phyloP scores from a whole-genome alignment of 2,797 vertebrate genomes.

The Epinephelus malabaricus region DNA sequence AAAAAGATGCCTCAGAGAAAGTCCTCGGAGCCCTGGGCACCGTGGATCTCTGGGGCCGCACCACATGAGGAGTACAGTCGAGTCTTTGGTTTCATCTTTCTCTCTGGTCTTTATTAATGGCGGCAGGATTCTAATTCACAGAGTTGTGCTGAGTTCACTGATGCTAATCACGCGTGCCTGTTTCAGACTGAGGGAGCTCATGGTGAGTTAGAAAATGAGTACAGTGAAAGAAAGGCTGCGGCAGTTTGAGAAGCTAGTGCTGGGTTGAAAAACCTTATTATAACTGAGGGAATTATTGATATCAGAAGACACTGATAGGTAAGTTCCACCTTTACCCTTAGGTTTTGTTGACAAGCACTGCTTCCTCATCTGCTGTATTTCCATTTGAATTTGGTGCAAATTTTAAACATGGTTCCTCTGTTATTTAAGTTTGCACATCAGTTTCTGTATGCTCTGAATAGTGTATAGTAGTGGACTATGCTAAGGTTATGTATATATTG shows the following conservation, averaged over 20 bases:
- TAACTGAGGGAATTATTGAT: constrained; percentile 58
- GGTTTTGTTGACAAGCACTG: not conserved
- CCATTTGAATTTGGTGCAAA: not conserved
- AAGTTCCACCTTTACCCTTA: not conserved
- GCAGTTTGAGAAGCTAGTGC: constrained; percentile 21
- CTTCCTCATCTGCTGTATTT: not conserved
- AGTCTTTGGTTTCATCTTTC: constrained; percentile 69
- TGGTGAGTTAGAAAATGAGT: not conserved
- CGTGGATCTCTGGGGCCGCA: constrained; percentile 55
- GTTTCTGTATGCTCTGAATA: too few species aligned
- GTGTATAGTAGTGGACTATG: too few species aligned
- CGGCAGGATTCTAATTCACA: constrained; percentile 62
- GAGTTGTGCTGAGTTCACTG: constrained; percentile 51
- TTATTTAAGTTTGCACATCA: too few species aligned
- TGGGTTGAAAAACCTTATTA: constrained; percentile 21
- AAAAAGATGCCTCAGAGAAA: constrained; percentile 74
- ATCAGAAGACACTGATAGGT: constrained; percentile 1
- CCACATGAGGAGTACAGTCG: constrained; percentile 54
- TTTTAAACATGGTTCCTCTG: not conserved
- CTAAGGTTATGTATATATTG: too few species aligned
- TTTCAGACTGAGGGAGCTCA: constrained; percentile 27
- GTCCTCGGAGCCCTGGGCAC: constrained; percentile 61
- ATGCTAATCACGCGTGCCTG: constrained; percentile 60
- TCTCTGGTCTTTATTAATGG: constrained; percentile 66
- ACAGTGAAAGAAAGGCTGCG: not conserved